A percentile compares a stretch with the other conserved stretches of the same genome.
phyloP scores from a whole-genome alignment of 1,140 invertebrate genomes.

The Drosophila nannoptera region DNA sequence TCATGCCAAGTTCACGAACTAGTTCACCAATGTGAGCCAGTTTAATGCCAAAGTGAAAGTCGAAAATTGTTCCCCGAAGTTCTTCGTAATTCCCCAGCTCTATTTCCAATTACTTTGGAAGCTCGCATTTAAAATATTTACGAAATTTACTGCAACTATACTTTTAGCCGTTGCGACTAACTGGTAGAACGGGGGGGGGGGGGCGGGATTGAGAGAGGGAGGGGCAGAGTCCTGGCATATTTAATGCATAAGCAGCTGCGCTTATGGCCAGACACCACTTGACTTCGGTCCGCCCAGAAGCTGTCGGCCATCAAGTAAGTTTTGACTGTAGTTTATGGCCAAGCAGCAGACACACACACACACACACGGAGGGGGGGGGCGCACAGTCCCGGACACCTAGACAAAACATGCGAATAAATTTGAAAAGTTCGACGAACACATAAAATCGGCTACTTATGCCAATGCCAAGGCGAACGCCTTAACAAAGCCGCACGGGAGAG shows the following conservation, averaged over 20 bases:
- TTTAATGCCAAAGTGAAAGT: too few species aligned
- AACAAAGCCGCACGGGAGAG: constrained; percentile 50
- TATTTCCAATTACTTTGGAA: too few species aligned
- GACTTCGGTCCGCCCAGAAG: constrained; percentile 30
- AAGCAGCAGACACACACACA: constrained; percentile 19
- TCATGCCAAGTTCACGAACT: too few species aligned
- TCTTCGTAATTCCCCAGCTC: too few species aligned
- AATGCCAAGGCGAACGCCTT: constrained; percentile 49
- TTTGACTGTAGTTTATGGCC: constrained; percentile 45
- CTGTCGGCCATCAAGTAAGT: constrained; percentile 35
- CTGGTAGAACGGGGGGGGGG: too few species aligned
- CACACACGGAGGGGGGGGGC: neutral
- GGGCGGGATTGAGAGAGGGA: too few species aligned
- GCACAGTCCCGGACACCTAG: constrained; percentile 7
- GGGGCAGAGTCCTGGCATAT: neutral
- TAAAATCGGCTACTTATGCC: constrained; percentile 54
- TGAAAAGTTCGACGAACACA: constrained; percentile 46
- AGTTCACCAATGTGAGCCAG: too few species aligned
- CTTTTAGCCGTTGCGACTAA: too few species aligned
- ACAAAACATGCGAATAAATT: constrained; percentile 60
- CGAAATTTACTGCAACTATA: too few species aligned
- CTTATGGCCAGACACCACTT: constrained; percentile 39
- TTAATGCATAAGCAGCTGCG: constrained; percentile 4
- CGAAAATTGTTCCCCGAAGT: too few species aligned
- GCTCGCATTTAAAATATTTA: too few species aligned